phyloP scores from a whole-genome alignment of 2,888 invertebrate genomes.

The Suillia variegata region DNA sequence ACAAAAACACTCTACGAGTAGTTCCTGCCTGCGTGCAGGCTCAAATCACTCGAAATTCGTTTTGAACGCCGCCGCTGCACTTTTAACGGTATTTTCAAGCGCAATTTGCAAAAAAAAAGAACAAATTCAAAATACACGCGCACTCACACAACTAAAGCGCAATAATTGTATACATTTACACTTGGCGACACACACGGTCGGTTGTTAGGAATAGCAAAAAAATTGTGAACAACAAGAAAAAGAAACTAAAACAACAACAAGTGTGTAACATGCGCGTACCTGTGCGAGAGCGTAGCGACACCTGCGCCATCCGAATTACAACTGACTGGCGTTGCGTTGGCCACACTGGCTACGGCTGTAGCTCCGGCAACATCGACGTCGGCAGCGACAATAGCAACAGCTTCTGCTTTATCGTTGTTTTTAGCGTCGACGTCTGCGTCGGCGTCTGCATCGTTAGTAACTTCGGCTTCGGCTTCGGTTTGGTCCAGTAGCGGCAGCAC shows the following conservation, averaged over 20 bases:
- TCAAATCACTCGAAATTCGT: not conserved
- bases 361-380: too few relatives aligned
- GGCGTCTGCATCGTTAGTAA: slow-evolving; percentile 25
- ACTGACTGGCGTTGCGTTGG: slow-evolving; percentile 47
- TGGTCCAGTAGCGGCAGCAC: slow-evolving; percentile 36
- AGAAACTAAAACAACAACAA: not conserved
- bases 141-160: too few relatives aligned
- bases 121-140: too few relatives aligned
- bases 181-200: too few relatives aligned
- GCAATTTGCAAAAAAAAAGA: too few relatives aligned
- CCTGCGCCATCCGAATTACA: slow-evolving; percentile 60
- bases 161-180: too few relatives aligned
- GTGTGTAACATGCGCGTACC: slow-evolving; percentile 47
- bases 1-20: too few relatives aligned
- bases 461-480: slow-evolving; percentile 5
- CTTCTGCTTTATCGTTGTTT: slow-evolving; percentile 25
- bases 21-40: too few relatives aligned
- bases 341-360: slow-evolving; percentile 42
- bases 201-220: too few relatives aligned
- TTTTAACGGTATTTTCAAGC: too few relatives aligned
- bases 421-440: slow-evolving; percentile 24
- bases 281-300: slow-evolving; percentile 52
- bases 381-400: slow-evolving; percentile 37
- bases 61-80: too few relatives aligned
- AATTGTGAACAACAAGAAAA: too few relatives aligned